These are phyloP conservation scores for Channa striata DNA, from an alignment of 2,797 vertebrate species.

Conservation along the genomic window DNA sequence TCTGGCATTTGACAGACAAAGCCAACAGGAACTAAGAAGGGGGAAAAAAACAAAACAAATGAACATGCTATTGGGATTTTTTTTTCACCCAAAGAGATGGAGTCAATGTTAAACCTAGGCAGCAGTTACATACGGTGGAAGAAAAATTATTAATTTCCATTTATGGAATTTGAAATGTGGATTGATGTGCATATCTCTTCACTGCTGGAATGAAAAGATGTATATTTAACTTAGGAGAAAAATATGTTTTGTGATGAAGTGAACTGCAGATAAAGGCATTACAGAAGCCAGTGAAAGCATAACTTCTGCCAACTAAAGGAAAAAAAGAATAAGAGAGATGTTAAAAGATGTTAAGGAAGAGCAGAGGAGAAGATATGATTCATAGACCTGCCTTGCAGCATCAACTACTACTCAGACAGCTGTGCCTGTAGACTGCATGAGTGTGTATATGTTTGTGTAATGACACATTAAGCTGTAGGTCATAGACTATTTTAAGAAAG, in stretches of 20 bases:
- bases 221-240: not conserved
- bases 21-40: constrained; percentile 16
- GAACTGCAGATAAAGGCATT: not conserved
- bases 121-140: constrained; percentile 17
- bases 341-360: not conserved
- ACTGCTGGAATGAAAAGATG: constrained; percentile 1
- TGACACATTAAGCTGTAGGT: constrained; percentile 26
- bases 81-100: constrained; percentile 8
- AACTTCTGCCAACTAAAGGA: constrained; percentile 17
- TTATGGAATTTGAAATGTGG: constrained; percentile 14
- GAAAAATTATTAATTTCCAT: not conserved
- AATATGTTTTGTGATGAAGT: constrained; percentile 26
- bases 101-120: constrained; percentile 5
- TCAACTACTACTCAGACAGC: constrained; percentile 19
- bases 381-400: constrained; percentile 33
- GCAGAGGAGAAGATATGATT: constrained; percentile 30
- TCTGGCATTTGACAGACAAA: constrained; percentile 25
- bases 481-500: constrained; percentile 12
- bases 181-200: not conserved
- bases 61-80: constrained; percentile 47
- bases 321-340: not conserved
- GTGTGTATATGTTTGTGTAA: constrained; percentile 21
- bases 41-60: constrained; percentile 19
- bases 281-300: constrained; percentile 44
- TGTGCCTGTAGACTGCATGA: constrained; percentile 1